phyloP scores from a whole-genome alignment of 2,113 vertebrate species.

The Xenopus tropicalis region DNA sequence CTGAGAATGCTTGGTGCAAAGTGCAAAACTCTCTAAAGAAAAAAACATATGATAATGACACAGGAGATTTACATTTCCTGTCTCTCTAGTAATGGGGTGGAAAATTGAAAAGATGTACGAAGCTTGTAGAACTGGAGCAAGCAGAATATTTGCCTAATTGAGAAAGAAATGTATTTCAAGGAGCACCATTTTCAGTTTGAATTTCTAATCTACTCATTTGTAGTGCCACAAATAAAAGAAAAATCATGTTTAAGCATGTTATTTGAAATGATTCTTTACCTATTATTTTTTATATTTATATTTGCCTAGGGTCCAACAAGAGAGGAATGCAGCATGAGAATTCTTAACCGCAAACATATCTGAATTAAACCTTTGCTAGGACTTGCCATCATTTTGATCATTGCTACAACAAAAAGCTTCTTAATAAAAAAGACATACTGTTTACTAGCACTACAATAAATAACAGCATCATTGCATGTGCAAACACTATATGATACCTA shows the following conservation, averaged over 20 bases:
- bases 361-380: too few relatives aligned
- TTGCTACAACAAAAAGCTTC: too few relatives aligned
- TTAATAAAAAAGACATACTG: too few relatives aligned
- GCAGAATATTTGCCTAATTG: constrained; percentile 43
- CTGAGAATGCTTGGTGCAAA: too few relatives aligned
- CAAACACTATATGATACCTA: too few relatives aligned
- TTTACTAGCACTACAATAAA: too few relatives aligned
- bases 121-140: constrained; percentile 35
- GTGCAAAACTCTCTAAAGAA: constrained; percentile 12
- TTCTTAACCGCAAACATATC: too few relatives aligned
- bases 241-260: neutral
- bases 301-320: too few relatives aligned
- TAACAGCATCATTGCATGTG: too few relatives aligned
- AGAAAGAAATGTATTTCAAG: constrained; percentile 37
- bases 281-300: too few relatives aligned
- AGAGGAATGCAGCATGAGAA: too few relatives aligned
- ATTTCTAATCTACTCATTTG: constrained; percentile 5
- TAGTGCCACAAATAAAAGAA: neutral
- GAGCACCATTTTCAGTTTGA: constrained; percentile 14
- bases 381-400: too few relatives aligned
- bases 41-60: constrained; percentile 23
- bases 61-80: constrained; percentile 29
- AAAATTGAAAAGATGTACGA: constrained; percentile 40
- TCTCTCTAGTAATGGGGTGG: constrained; percentile 32
- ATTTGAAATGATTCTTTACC: neutral